phyloP scores from a whole-genome alignment of 1,140 invertebrate genomes.

The Probaryconus sp. region DNA sequence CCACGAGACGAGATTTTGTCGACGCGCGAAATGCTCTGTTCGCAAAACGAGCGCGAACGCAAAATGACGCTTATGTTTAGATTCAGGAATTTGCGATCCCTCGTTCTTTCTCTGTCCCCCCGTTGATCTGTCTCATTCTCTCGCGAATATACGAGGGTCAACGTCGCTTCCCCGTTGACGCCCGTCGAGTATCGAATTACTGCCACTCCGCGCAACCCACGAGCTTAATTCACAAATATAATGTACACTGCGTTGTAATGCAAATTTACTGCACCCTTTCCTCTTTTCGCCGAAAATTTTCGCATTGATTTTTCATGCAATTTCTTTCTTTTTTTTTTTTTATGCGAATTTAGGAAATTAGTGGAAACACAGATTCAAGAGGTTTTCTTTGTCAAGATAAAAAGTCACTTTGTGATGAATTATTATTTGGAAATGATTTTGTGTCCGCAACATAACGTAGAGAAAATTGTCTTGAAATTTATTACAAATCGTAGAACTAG shows the following conservation, averaged over 20 bases:
- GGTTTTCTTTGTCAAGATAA: too few species aligned
- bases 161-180: conserved; percentile 46
- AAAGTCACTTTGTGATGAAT: too few species aligned
- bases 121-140: conserved; percentile 16
- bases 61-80: conserved; percentile 72
- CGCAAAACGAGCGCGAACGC: conserved; percentile 47
- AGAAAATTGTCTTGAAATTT: too few species aligned
- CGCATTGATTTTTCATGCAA: conserved; percentile 28
- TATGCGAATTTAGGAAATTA: too few species aligned
- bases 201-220: conserved; percentile 38
- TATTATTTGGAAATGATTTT: too few species aligned
- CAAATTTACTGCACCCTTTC: conserved; percentile 52
- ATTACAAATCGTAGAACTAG: too few species aligned
- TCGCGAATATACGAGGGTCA: conserved; percentile 45
- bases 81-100: conserved; percentile 68
- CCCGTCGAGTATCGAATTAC: conserved; percentile 68
- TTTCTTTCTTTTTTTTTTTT: too few species aligned
- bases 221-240: conserved; percentile 57
- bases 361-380: too few species aligned
- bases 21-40: conserved; percentile 42
- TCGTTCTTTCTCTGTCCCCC: conserved; percentile 35
- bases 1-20: conserved; percentile 50
- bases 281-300: conserved; percentile 22
- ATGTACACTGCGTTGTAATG: conserved; percentile 54
- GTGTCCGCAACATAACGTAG: too few species aligned